These are phyloP conservation scores for Epinephelus fuscoguttatus DNA, from an alignment of 2,113 vertebrate genomes.

Conservation along the genomic window DNA sequence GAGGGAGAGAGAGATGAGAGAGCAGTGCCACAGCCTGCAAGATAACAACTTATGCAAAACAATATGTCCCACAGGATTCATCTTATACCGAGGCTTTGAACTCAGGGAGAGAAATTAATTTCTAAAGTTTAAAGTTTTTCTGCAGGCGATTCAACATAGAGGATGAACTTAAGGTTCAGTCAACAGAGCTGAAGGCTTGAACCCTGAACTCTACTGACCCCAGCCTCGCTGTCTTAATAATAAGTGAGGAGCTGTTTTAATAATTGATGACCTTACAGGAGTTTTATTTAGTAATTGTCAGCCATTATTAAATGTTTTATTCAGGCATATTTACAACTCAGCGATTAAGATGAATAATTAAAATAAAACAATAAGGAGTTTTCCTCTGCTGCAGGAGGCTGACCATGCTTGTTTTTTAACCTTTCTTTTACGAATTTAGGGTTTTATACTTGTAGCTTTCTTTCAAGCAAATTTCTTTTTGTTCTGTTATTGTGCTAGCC, in stretches of 20 bases:
- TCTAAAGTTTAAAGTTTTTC: slow-evolving; percentile 62
- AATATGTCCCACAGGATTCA: slow-evolving; percentile 70
- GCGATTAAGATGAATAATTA: slow-evolving; percentile 53
- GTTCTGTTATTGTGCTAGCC: neutral
- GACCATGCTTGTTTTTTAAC: slow-evolving; percentile 7
- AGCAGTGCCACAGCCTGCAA: slow-evolving; percentile 62
- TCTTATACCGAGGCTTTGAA: slow-evolving; percentile 68
- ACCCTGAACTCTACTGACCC: slow-evolving; percentile 42
- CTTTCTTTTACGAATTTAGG: neutral
- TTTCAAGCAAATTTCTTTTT: neutral
- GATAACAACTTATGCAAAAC: slow-evolving; percentile 75
- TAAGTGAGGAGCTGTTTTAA: slow-evolving; percentile 42
- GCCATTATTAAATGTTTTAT: slow-evolving; percentile 51
- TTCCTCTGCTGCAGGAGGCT: neutral
- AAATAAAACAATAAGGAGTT: slow-evolving; percentile 35
- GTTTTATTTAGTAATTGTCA: slow-evolving; percentile 56
- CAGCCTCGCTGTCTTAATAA: slow-evolving; percentile 19
- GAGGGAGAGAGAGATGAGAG: slow-evolving; percentile 33
- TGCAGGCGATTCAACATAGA: slow-evolving; percentile 50
- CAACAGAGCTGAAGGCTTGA: slow-evolving; percentile 41
- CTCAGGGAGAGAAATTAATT: slow-evolving; percentile 65
- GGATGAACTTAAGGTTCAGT: slow-evolving; percentile 44
- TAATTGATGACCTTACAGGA: slow-evolving; percentile 45
- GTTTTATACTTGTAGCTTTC: slow-evolving; percentile 4
- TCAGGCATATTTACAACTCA: slow-evolving; percentile 55